Evolutionary conservation across 2,113 vertebrate genomes (phyloP).

Genomic region (Eretmochelys imbricata): DNA sequence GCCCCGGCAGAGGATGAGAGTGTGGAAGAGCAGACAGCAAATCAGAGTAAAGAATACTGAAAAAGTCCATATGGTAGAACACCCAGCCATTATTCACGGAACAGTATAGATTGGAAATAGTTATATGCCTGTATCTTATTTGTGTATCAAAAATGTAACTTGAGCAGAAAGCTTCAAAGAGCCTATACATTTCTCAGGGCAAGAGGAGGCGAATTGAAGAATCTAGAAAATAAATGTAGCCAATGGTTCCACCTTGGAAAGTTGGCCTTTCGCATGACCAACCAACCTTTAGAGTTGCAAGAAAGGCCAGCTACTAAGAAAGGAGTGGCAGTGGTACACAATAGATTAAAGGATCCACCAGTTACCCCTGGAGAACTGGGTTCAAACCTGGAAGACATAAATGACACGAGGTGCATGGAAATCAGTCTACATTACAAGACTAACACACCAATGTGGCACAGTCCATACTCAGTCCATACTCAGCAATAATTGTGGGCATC

Average conservation of each 20-base stretch:
- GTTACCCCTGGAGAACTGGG: background rate
- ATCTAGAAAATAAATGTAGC: background rate
- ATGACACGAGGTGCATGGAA: background rate
- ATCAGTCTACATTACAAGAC: fast-evolving
- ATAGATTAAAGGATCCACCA: background rate
- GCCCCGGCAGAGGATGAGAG: background rate
- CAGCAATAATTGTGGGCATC: background rate
- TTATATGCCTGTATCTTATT: background rate
- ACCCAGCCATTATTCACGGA: background rate
- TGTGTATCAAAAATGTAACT: background rate
- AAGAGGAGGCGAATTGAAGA: background rate
- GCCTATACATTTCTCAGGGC: fast-evolving
- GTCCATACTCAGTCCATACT: background rate
- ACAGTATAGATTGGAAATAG: background rate
- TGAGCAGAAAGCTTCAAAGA: background rate
- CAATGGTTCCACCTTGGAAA: background rate
- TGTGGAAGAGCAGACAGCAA: conserved; percentile 23
- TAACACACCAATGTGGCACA: fast-evolving
- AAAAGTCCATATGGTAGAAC: background rate
- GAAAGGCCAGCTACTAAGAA: background rate
- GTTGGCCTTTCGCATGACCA: background rate
- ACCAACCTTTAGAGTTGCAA: background rate
- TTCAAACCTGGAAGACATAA: background rate
- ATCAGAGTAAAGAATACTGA: background rate
- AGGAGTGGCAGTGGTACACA: background rate